Evolutionary conservation across 2,888 invertebrate genomes (phyloP), one percentile per base, ranked within the genome.

Genomic region (Tyria jacobaeae): DNA sequence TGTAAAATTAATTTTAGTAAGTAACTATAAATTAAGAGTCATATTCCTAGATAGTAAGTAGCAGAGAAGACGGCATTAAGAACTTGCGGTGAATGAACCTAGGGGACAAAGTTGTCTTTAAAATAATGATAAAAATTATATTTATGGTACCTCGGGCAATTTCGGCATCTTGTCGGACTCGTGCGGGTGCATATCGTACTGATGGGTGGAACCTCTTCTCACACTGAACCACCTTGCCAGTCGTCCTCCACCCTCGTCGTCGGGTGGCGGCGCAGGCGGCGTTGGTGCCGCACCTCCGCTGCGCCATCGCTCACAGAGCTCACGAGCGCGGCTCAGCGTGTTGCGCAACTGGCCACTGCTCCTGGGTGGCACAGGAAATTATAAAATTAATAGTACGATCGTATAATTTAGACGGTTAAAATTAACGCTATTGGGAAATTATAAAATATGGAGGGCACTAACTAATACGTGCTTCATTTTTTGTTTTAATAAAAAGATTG

Each of bases 151-250:
- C 95, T 97, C 97, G 52, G 96, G 96, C 66, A 97, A 91, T 80
- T 96, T 96, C 39, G 97, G 97, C 97, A 97, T 97, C 89, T 97
- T 95, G 84, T 92, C 94, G 17, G 87, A 80, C 60, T 93, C 92
- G 70, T 92, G 90, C 31, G 89, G 66, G 70, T 94, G 94, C 94
- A 94, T 96, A 83, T 97, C 97, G 88, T 97, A 97, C 82, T 97
- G 97, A 88, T 97, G 96, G n/a, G 96, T 94, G 68, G 97, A 96
- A 49, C 97, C 97, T 66, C 97, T 95, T 47, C 98, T 94, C 70
- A 98, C 97, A 80, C 97, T 98, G 94, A 98, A 98, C 97, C 98
- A 98, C 75, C 98, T 95, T 37, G 97, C 96, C 53, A 98, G 94
- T 62, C 97, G 94, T 67, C 97, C 97, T 75, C 96, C 96, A 53